A percentile compares a stretch with the other conserved stretches of the same genome.
Conservation (phyloP, 2,888 invertebrate genomes). For the Mylabris sibirica region DNA sequence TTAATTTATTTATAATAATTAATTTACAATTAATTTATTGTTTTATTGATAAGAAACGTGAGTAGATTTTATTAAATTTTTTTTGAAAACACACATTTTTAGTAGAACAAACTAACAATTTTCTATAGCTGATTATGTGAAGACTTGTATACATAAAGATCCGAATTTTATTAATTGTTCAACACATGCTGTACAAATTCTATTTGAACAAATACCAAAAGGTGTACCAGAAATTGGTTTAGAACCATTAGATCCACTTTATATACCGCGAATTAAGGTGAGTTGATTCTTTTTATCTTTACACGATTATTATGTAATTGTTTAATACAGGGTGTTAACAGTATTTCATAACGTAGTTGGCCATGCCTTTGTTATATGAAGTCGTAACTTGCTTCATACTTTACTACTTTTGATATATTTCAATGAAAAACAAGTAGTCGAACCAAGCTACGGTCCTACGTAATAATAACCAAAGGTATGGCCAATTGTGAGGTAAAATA, state of each 20-base stretch:
- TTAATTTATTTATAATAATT: background rate
- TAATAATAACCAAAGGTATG: too few relatives aligned
- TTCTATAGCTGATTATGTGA: constrained; percentile 70
- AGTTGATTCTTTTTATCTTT: constrained; percentile 43
- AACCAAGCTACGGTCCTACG: too few relatives aligned
- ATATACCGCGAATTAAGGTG: constrained; percentile 67
- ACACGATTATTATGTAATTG: background rate
- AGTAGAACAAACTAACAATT: background rate
- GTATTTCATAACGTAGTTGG: too few relatives aligned
- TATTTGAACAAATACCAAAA: constrained; percentile 70
- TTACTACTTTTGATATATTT: too few relatives aligned
- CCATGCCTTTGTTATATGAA: too few relatives aligned
- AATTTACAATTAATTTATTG: constrained; percentile 37
- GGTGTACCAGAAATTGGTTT: constrained; percentile 68
- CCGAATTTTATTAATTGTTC: constrained; percentile 73
- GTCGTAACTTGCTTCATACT: too few relatives aligned
- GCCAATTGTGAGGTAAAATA: too few relatives aligned
- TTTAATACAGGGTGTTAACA: too few relatives aligned
- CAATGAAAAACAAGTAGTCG: too few relatives aligned
- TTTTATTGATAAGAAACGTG: constrained; percentile 51
- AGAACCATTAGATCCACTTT: constrained; percentile 71
- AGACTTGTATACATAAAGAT: constrained; percentile 71
- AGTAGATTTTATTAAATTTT: constrained; percentile 35
- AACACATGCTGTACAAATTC: constrained; percentile 70
- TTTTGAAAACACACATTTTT: too few relatives aligned